Percentiles rank a stretch among this genome's conserved stretches.
These are phyloP conservation scores for Camelus bactrianus DNA, from an alignment of 2,113 vertebrate genomes.

Conservation along the genomic window DNA sequence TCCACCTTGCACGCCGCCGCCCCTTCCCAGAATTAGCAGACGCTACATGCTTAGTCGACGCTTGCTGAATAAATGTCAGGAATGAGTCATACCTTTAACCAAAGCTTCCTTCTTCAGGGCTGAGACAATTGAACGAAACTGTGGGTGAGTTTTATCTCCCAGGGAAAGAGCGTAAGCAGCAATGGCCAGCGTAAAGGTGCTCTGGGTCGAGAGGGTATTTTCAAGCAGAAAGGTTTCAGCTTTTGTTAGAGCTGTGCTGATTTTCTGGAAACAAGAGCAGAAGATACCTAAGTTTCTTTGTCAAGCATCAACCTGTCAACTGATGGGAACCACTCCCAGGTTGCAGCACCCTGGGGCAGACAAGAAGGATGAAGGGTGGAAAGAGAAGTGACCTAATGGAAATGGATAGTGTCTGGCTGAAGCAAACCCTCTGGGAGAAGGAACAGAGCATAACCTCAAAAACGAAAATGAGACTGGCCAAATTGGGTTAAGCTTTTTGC, in stretches of 20 bases:
- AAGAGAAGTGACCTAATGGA: not conserved
- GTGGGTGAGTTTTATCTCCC: constrained; percentile 74
- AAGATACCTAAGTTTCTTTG: constrained; percentile 21
- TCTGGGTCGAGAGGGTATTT: constrained; percentile 85
- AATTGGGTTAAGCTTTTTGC: not conserved
- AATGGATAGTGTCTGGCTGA: not conserved
- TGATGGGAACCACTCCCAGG: not conserved
- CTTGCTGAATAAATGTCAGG: not conserved
- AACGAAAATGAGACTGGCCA: not conserved
- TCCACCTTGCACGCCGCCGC: not conserved
- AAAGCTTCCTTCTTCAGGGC: constrained; percentile 87
- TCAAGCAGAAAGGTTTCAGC: constrained; percentile 89
- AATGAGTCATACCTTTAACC: constrained; percentile 86
- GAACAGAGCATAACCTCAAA: not conserved
- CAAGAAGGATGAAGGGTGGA: not conserved
- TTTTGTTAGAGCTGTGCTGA: constrained; percentile 84
- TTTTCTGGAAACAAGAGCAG: constrained; percentile 86
- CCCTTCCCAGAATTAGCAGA: not conserved
- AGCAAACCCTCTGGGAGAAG: not conserved
- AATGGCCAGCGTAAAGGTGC: constrained; percentile 91
- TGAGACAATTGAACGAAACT: constrained; percentile 25
- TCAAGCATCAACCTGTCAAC: not conserved
- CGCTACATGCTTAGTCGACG: not conserved
- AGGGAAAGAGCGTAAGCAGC: constrained; percentile 91
- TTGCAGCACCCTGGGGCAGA: not conserved